Percentiles rank a stretch among this genome's conserved stretches.
Evolutionary conservation across 2,113 vertebrate species (phyloP).

Genomic region (Dendrocopos noguchii): DNA sequence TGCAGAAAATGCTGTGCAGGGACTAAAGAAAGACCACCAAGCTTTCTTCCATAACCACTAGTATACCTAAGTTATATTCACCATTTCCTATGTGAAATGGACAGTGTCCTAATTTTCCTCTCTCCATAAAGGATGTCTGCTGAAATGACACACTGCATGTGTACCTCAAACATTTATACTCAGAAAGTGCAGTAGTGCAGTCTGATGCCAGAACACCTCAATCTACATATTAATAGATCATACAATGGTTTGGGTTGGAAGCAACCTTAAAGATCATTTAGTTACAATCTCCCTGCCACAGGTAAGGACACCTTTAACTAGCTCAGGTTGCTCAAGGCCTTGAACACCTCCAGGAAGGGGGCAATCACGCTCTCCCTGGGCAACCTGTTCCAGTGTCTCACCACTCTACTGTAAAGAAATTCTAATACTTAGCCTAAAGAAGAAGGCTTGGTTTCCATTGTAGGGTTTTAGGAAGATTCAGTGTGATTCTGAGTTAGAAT

Average conservation of each 20-base stretch:
- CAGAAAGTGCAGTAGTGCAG: fast-evolving
- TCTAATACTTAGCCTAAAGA: too few species aligned
- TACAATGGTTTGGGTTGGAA: too few species aligned
- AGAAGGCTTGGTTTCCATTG: not conserved
- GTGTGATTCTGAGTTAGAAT: not conserved
- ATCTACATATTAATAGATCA: not conserved
- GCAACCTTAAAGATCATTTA: too few species aligned
- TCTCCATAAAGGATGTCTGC: not conserved
- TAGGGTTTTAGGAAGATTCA: not conserved
- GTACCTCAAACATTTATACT: not conserved
- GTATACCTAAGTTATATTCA: not conserved
- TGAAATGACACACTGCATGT: too few species aligned
- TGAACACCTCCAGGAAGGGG: too few species aligned
- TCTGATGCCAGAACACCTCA: not conserved
- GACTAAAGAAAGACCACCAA: not conserved
- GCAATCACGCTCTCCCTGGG: too few species aligned
- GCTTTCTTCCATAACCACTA: not conserved
- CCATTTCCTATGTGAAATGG: not conserved
- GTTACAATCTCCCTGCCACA: too few species aligned
- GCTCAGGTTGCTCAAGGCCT: too few species aligned
- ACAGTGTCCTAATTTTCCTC: not conserved
- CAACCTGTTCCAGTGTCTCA: too few species aligned
- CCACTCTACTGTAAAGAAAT: too few species aligned
- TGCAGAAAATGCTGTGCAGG: not conserved
- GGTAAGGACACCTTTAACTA: too few species aligned